Evolutionary conservation across 2,797 vertebrate species (phyloP).

Genomic region (Harpagifer antarcticus): DNA sequence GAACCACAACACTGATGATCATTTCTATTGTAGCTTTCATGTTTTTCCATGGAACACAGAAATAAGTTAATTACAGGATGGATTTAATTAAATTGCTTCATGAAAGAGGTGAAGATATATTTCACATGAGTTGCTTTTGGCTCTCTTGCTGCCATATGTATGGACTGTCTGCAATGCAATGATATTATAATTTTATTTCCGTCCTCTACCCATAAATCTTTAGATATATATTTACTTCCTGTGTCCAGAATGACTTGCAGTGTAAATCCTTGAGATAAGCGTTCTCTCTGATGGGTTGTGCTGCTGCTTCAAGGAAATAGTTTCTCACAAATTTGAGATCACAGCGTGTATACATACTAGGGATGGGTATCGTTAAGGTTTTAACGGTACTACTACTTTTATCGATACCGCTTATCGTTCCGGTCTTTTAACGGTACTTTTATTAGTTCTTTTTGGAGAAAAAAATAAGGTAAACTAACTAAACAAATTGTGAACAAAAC

Average conservation of each 20-base stretch:
- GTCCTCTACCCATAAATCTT: conserved; percentile 44
- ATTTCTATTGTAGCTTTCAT: neutral
- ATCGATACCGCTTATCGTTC: too few relatives aligned
- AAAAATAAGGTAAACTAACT: too few relatives aligned
- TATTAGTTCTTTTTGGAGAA: too few relatives aligned
- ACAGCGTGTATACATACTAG: neutral
- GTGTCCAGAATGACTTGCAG: conserved; percentile 33
- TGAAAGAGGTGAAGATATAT: conserved; percentile 7
- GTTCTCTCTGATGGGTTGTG: conserved; percentile 26
- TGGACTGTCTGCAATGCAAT: conserved; percentile 13
- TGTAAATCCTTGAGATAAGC: conserved; percentile 57
- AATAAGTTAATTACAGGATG: neutral
- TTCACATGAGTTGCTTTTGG: conserved; percentile 28
- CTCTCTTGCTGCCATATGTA: conserved; percentile 12
- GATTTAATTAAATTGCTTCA: conserved; percentile 31
- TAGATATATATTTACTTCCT: conserved; percentile 46
- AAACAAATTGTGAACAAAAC: too few relatives aligned
- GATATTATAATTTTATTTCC: conserved; percentile 27
- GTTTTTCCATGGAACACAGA: neutral
- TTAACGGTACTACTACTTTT: too few relatives aligned
- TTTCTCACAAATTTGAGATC: conserved; percentile 36
- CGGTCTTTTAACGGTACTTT: too few relatives aligned
- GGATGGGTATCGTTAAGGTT: too few relatives aligned
- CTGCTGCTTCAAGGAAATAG: conserved; percentile 31
- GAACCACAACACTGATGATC: neutral